A percentile compares a stretch with the other conserved stretches of the same genome.
Evolutionary conservation across 2,888 invertebrate species (phyloP).

Genomic region (Neuroscelio doddi): DNA sequence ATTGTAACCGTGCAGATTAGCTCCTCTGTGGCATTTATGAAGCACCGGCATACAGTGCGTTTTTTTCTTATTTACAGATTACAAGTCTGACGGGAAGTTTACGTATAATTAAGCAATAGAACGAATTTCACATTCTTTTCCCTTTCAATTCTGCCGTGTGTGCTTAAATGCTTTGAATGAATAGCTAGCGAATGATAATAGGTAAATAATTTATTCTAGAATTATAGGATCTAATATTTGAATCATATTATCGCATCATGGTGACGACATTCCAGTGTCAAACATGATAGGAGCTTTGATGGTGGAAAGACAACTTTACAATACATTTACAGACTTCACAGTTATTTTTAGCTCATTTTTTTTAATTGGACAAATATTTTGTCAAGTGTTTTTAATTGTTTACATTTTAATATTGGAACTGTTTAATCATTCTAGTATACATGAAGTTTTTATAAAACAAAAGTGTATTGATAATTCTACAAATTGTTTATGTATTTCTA

Average conservation of each 20-base stretch:
- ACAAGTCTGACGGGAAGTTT: slow-evolving; percentile 11
- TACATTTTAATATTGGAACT: too few species aligned
- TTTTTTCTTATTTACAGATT: not conserved
- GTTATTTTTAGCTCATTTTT: too few species aligned
- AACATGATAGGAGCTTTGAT: not conserved
- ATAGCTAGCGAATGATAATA: slow-evolving; percentile 44
- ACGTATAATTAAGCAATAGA: slow-evolving; percentile 5
- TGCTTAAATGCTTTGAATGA: slow-evolving; percentile 53
- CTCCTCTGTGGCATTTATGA: slow-evolving; percentile 12
- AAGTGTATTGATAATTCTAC: not conserved
- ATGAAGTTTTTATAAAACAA: too few species aligned
- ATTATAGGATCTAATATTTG: slow-evolving; percentile 20
- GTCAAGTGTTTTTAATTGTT: too few species aligned
- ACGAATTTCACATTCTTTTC: slow-evolving; percentile 1
- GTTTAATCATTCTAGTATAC: too few species aligned
- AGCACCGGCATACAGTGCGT: slow-evolving; percentile 8
- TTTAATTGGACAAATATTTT: too few species aligned
- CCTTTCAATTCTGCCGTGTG: slow-evolving; percentile 45
- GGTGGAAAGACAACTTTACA: slow-evolving; percentile 3
- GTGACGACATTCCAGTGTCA: slow-evolving; percentile 16
- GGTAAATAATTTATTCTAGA: slow-evolving; percentile 36
- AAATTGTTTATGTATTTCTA: not conserved
- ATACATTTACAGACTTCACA: too few species aligned
- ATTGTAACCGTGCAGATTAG: slow-evolving; percentile 60
- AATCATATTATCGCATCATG: slow-evolving; percentile 15